Evolutionary conservation across 1,140 invertebrate species (phyloP), one percentile per base, ranked within the genome.

Genomic region (Homalodisca vitripennis): DNA sequence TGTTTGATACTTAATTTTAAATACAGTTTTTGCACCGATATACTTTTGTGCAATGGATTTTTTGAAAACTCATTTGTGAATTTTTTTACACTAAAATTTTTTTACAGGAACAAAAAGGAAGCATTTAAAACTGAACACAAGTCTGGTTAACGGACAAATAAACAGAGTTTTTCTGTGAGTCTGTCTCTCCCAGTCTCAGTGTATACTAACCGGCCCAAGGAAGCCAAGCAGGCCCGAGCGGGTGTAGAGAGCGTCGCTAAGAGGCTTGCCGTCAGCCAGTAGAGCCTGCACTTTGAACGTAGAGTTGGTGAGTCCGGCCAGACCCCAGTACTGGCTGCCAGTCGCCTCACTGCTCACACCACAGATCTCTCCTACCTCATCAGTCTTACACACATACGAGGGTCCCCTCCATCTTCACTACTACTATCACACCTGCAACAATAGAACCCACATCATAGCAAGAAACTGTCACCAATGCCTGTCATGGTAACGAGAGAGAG

Each of bases 301-400:
- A 34, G 88, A 90, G 77, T 96, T 95, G 3, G 95, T 96, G 22
- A 99, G 85, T 0, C 98, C 98, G 71, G 96, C 92, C 2, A 99
- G 85, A 0, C 97, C 98, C 92, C 95, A 99, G 81, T 99, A 99
- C 46, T 92, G 90, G 29, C 86, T 89, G 0, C 94, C 97, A 0
- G 94, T 95, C 1, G 95, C 93, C 0, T 90, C 88, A 34, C 95
- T 93, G 73, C 92, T 89, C n/a, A n/a, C n/a, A 1, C 99, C 92
- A 80, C 97, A 99, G 70, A 99, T 97, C 80, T 99, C 97, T 0
- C 97, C 97, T 0, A 98, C 95, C 83, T 99, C 97, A 80, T 99
- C 97, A 0, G 97, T 98, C 80, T 98, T 98, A 80, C 98, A 99
- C 1, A 99, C 84, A 74, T 90, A 91, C 0, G 97, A 89, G 13